Percentiles rank a stretch among this genome's conserved stretches.
These are phyloP conservation scores for Centroberyx gerrardi DNA, from an alignment of 2,797 vertebrate species.

Conservation along the genomic window DNA sequence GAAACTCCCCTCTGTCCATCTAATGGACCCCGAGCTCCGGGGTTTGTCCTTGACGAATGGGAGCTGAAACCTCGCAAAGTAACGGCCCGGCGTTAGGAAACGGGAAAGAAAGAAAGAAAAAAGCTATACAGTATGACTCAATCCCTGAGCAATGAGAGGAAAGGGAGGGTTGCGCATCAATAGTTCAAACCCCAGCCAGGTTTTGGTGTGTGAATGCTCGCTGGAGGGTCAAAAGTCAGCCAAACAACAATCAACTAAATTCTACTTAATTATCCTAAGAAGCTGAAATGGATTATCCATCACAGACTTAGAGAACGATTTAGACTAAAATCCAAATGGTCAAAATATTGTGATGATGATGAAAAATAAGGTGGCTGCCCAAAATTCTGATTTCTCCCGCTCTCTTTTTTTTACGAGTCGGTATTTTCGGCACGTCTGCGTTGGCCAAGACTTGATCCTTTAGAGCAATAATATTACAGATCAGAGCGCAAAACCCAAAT, in stretches of 20 bases:
- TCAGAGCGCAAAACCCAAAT: constrained; percentile 70
- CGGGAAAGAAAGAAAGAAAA: background rate
- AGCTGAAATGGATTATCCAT: constrained; percentile 39
- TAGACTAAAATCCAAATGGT: constrained; percentile 30
- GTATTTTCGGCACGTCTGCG: constrained; percentile 21
- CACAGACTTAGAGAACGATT: constrained; percentile 38
- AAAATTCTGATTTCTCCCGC: constrained; percentile 1
- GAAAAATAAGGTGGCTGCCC: constrained; percentile 38
- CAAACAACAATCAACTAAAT: constrained; percentile 33
- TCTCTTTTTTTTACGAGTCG: constrained; percentile 26
- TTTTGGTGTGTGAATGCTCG: constrained; percentile 43
- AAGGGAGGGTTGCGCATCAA: constrained; percentile 37
- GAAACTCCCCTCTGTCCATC: constrained; percentile 68
- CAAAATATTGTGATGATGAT: constrained; percentile 52
- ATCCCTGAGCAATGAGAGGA: constrained; percentile 69
- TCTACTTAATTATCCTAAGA: constrained; percentile 30
- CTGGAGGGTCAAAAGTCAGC: constrained; percentile 45
- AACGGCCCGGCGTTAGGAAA: constrained; percentile 59
- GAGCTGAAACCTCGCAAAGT: constrained; percentile 48
- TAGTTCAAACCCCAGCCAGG: constrained; percentile 46
- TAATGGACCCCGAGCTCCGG: constrained; percentile 57
- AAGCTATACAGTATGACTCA: constrained; percentile 64
- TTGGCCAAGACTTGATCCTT: constrained; percentile 60
- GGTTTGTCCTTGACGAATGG: constrained; percentile 71
- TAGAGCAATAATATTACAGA: constrained; percentile 56